Conservation (phyloP, 2,113 vertebrate genomes). For the Stercorarius parasiticus region DNA sequence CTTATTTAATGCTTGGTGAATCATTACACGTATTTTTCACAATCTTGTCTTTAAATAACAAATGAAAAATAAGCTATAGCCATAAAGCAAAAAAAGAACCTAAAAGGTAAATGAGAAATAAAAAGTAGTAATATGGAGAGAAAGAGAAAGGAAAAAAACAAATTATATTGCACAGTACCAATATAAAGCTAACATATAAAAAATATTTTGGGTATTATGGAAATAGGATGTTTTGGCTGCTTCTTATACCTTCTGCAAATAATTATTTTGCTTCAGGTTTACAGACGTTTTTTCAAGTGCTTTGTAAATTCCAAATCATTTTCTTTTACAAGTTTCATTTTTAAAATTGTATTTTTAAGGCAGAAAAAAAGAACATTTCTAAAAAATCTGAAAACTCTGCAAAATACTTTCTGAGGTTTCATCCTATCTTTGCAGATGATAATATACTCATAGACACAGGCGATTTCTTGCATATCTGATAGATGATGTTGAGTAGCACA, state of each 20-base stretch:
- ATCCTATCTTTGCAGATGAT: not conserved
- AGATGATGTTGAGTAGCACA: not conserved
- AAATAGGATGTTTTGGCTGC: not conserved
- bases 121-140: not conserved
- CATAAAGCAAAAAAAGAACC: not conserved
- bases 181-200: not conserved
- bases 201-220: not conserved
- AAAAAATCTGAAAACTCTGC: not conserved
- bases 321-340: not conserved
- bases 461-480: not conserved
- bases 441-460: not conserved
- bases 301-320: not conserved
- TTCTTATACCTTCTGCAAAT: not conserved
- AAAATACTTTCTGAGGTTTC: not conserved
- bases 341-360: not conserved
- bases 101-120: not conserved
- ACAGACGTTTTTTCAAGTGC: not conserved
- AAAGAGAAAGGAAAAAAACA: not conserved
- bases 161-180: not conserved
- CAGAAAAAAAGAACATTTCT: not conserved
- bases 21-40: not conserved
- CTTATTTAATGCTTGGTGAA: not conserved
- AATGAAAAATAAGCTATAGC: not conserved
- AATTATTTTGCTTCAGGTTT: not conserved
- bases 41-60: not conserved